Percentiles rank a stretch among this genome's conserved stretches.
Evolutionary conservation across 2,888 invertebrate species (phyloP).

Genomic region (Eledona agricola): DNA sequence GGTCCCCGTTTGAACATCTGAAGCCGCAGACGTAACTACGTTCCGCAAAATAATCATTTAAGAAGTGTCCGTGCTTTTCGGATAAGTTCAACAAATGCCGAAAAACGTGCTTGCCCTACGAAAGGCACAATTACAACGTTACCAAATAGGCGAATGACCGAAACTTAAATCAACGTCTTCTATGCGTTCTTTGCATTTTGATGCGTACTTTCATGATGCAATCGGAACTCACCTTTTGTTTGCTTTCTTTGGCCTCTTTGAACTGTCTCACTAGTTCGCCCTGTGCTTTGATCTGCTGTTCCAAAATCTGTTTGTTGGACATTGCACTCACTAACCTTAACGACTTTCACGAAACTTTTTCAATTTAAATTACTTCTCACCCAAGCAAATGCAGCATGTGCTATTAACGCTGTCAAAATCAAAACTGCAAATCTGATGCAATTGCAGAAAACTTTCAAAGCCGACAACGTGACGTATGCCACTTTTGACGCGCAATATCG

Average conservation of each 20-base stretch:
- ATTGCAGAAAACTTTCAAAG: too few relatives aligned
- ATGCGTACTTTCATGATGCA: slow-evolving; percentile 35
- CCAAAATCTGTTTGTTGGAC: slow-evolving; percentile 64
- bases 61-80: slow-evolving; percentile 21
- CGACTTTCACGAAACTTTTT: too few relatives aligned
- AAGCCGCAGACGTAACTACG: slow-evolving; percentile 69
- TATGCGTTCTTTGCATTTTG: too few relatives aligned
- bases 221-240: slow-evolving; percentile 71
- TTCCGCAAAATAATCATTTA: slow-evolving; percentile 64
- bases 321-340: too few relatives aligned
- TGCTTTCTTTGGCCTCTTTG: slow-evolving; percentile 81
- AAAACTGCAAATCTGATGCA: too few relatives aligned
- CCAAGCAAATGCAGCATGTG: not conserved
- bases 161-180: slow-evolving; percentile 1
- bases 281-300: slow-evolving; percentile 74
- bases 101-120: too few relatives aligned
- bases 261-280: slow-evolving; percentile 84
- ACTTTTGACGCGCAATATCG: too few relatives aligned
- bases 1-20: slow-evolving; percentile 66
- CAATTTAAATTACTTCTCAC: slow-evolving; percentile 4
- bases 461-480: too few relatives aligned
- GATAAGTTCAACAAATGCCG: too few relatives aligned
- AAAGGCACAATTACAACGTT: too few relatives aligned
- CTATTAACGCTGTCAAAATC: too few relatives aligned
- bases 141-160: too few relatives aligned